Evolutionary conservation across 2,113 vertebrate species (phyloP).

Genomic region (Pelusios castaneus): DNA sequence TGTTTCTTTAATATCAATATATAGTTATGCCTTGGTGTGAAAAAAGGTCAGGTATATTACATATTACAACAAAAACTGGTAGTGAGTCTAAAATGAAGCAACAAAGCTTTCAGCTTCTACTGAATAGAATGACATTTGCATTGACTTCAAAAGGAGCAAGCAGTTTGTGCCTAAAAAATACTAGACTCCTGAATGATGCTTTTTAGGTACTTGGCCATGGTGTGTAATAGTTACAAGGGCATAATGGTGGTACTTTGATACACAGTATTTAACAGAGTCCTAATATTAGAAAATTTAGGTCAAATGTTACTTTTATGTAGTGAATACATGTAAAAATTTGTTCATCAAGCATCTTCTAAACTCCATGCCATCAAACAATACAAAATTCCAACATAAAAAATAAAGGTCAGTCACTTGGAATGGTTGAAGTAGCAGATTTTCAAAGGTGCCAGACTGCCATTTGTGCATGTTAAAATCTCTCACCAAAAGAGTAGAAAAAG

Average conservation of each 20-base stretch:
- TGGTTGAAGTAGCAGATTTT: not conserved
- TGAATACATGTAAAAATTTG: fast-evolving
- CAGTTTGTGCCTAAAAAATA: not conserved
- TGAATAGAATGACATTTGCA: not conserved
- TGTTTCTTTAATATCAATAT: not conserved
- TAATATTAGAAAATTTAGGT: not conserved
- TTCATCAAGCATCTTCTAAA: not conserved
- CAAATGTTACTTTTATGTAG: not conserved
- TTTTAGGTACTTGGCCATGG: not conserved
- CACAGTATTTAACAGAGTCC: not conserved
- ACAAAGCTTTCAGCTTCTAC: not conserved
- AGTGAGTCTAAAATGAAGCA: not conserved
- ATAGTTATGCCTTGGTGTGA: not conserved
- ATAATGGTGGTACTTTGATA: not conserved
- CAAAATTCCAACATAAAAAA: not conserved
- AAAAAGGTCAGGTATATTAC: not conserved
- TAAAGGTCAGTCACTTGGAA: not conserved
- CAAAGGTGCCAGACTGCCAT: not conserved
- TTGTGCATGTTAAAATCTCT: not conserved
- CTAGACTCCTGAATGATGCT: not conserved
- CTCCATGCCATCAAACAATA: not conserved
- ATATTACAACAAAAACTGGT: not conserved
- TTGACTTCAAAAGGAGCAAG: fast-evolving
- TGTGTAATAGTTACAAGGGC: not conserved
- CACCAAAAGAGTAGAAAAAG: not conserved